Conservation (phyloP, 2,888 invertebrate species). For the Limnephilus lunatus region DNA sequence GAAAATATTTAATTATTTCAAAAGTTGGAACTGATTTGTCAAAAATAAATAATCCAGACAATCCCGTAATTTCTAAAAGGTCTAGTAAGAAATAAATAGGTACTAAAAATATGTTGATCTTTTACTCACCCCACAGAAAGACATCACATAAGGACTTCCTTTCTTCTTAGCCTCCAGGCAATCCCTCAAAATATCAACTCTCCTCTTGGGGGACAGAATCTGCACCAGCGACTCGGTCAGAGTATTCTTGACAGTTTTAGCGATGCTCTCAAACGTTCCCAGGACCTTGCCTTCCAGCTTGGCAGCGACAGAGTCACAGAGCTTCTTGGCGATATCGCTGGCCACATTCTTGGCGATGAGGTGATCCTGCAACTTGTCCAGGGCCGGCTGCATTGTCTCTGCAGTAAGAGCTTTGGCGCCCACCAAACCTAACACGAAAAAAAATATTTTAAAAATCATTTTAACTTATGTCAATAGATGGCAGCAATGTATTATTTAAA, state of each 20-base stretch:
- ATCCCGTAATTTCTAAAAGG: no score
- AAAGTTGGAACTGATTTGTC: no score
- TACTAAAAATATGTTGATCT: neutral
- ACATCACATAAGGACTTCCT: slow-evolving; percentile 94
- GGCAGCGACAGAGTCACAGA: slow-evolving; percentile 94
- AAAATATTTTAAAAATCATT: neutral
- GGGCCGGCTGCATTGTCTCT: slow-evolving; percentile 88
- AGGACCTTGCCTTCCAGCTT: slow-evolving; percentile 95
- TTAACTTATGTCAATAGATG: neutral
- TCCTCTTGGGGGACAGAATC: slow-evolving; percentile 94
- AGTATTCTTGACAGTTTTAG: slow-evolving; percentile 90
- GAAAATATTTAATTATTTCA: no score
- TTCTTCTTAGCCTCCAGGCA: slow-evolving; percentile 92
- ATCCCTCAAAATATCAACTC: slow-evolving; percentile 97
- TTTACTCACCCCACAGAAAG: slow-evolving; percentile 92
- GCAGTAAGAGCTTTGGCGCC: slow-evolving; percentile 90
- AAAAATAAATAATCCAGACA: no score
- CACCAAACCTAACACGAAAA: slow-evolving; percentile 81
- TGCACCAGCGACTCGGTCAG: slow-evolving; percentile 94
- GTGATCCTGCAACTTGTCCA: slow-evolving; percentile 97
- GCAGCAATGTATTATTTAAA: neutral
- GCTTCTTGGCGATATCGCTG: slow-evolving; percentile 93
- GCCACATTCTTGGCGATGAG: slow-evolving; percentile 98
- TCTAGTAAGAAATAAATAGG: neutral
- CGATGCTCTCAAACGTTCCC: slow-evolving; percentile 97